Evolutionary conservation across 1,140 invertebrate genomes (phyloP).

Genomic region (Laupala kohalensis): DNA sequence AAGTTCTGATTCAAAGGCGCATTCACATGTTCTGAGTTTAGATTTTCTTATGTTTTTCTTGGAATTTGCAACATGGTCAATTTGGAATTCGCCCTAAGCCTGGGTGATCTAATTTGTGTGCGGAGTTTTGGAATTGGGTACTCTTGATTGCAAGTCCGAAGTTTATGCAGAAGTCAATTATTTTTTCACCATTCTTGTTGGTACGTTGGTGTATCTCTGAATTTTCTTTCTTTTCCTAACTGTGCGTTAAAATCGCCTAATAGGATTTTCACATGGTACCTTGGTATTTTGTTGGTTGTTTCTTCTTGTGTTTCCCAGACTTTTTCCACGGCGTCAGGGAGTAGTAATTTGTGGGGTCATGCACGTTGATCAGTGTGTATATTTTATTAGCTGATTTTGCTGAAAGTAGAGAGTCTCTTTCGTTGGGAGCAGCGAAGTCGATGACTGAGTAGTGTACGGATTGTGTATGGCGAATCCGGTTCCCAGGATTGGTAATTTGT

Average conservation of each 20-base stretch:
- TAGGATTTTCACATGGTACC: constrained; percentile 12
- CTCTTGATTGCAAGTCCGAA: neutral
- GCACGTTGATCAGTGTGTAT: constrained; percentile 14
- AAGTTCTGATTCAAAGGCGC: neutral
- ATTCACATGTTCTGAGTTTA: neutral
- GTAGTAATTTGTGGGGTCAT: constrained; percentile 11
- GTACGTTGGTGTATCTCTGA: neutral
- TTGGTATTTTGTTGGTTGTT: constrained; percentile 10
- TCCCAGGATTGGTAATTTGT: constrained; percentile 7
- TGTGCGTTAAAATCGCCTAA: neutral
- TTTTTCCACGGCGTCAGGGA: constrained; percentile 10
- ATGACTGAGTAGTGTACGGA: constrained; percentile 8
- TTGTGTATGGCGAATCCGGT: constrained; percentile 13
- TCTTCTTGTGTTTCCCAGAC: constrained; percentile 13
- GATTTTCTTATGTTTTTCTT: neutral
- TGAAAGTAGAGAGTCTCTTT: constrained; percentile 9
- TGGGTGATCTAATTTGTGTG: neutral
- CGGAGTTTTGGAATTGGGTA: constrained; percentile 1
- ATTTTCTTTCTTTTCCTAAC: constrained; percentile 1
- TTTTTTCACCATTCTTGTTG: neutral
- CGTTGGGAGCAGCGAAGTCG: constrained; percentile 12
- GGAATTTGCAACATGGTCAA: neutral
- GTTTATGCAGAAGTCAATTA: neutral
- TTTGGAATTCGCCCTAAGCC: neutral
- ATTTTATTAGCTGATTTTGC: constrained; percentile 11